Evolutionary conservation across 2,113 vertebrate genomes (phyloP), one percentile per base, ranked within the genome.

Genomic region (Laticauda colubrina): DNA sequence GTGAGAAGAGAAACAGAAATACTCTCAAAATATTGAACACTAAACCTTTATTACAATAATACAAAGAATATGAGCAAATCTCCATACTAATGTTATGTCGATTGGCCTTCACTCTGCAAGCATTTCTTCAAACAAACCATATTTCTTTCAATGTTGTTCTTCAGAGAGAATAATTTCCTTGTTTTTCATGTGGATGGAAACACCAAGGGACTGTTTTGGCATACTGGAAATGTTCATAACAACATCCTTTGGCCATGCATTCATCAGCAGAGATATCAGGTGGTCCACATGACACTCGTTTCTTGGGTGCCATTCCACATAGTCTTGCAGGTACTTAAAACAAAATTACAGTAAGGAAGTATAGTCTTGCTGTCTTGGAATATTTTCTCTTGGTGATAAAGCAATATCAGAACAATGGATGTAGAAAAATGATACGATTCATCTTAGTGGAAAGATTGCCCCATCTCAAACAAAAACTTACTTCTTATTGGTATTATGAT

Each of bases 191-290:
- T 48, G 93, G 93, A 12, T 94, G 64, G 61, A 95, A 95, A 59
- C 94, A 95, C 93, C 91, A 94, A 11, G 91, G 21, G 11, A 91
- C 87, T 0, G 9, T 86, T 23, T 7, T 6, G 91, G 57, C 26
- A 81, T 91, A 54, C n/a, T 94, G n/a, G 89, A 90, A 85, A 39
- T 90, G 55, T 87, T 95, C 94, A 92, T 45, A 95, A 57, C 94
- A 95, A 75, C 94, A 95, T 51, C 94, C 94, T 86, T 85, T 94
- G 48, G 39, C 26, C 91, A 89, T 69, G 43, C 95, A 95, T 18
- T 93, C 86, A 39, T 95, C 95, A 86, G 92, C 92, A 56, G 53
- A 55, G 56, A 95, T 94, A 26, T 54, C 91, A 26, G 81, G 7
- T n/a, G 21, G 0, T 7, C 94, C 95, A 85, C 95, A 95, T 21